Conservation (phyloP, 2,113 vertebrate species). For the Chauna torquata region DNA sequence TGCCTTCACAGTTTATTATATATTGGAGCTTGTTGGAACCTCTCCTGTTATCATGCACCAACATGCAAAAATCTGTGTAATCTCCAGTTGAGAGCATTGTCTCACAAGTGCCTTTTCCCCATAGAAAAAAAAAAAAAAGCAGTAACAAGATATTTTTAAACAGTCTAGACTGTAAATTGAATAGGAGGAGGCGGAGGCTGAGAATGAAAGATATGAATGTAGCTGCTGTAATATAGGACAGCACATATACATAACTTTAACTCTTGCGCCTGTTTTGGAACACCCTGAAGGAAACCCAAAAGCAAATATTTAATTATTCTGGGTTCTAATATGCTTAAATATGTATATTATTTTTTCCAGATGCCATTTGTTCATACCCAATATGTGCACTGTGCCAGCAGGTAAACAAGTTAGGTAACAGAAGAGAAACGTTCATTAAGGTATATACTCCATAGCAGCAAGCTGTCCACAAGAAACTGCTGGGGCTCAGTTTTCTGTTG, state of each 20-base stretch:
- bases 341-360: not conserved
- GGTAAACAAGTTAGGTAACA: not conserved
- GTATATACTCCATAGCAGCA: not conserved
- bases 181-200: constrained; percentile 29
- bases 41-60: constrained; percentile 48
- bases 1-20: constrained; percentile 39
- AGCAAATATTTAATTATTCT: not conserved
- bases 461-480: not conserved
- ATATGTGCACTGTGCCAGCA: not conserved
- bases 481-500: not conserved
- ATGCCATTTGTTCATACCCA: not conserved
- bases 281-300: not conserved
- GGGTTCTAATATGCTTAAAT: not conserved
- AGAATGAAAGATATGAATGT: not conserved
- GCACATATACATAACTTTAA: not conserved
- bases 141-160: constrained; percentile 36
- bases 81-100: constrained; percentile 43
- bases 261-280: not conserved
- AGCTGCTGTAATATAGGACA: not conserved
- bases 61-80: constrained; percentile 40
- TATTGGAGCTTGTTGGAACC: constrained; percentile 37
- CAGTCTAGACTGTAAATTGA: constrained; percentile 57
- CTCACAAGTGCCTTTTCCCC: constrained; percentile 49
- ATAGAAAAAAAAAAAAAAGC: not conserved
- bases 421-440: not conserved